Evolutionary conservation across 2,888 invertebrate genomes (phyloP).

Genomic region (Agrochola litura): DNA sequence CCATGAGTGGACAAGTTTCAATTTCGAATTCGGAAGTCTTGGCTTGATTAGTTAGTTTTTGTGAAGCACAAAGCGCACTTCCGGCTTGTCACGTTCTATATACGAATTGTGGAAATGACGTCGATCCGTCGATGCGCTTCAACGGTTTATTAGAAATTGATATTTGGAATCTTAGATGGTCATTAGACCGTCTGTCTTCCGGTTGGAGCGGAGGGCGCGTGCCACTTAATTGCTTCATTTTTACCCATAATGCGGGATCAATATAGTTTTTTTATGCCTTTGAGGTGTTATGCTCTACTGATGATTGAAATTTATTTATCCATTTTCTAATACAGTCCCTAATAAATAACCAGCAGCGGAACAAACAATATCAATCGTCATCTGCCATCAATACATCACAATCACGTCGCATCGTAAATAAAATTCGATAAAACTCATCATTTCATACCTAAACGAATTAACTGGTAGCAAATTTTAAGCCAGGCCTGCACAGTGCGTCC

Average conservation of each 20-base stretch:
- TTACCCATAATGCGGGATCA: constrained; percentile 81
- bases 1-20: constrained; percentile 83
- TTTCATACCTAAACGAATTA: constrained; percentile 88
- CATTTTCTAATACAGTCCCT: constrained; percentile 54
- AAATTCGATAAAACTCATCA: constrained; percentile 86
- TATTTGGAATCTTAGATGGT: constrained; percentile 88
- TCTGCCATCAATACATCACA: constrained; percentile 73
- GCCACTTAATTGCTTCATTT: constrained; percentile 89
- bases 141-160: constrained; percentile 87
- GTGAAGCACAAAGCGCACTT: constrained; percentile 82
- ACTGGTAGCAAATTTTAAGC: constrained; percentile 83
- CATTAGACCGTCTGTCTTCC: constrained; percentile 89
- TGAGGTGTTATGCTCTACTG: constrained; percentile 78
- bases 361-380: constrained; percentile 74
- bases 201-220: constrained; percentile 83
- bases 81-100: constrained; percentile 82
- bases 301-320: constrained; percentile 70
- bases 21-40: constrained; percentile 82
- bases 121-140: constrained; percentile 82
- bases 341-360: constrained; percentile 69
- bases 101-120: constrained; percentile 80
- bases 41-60: constrained; percentile 87
- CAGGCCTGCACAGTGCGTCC: constrained; percentile 76
- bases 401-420: constrained; percentile 76
- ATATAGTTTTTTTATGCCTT: constrained; percentile 66